Evolutionary conservation across 2,888 invertebrate genomes (phyloP).

Genomic region (Dryococelus australis): DNA sequence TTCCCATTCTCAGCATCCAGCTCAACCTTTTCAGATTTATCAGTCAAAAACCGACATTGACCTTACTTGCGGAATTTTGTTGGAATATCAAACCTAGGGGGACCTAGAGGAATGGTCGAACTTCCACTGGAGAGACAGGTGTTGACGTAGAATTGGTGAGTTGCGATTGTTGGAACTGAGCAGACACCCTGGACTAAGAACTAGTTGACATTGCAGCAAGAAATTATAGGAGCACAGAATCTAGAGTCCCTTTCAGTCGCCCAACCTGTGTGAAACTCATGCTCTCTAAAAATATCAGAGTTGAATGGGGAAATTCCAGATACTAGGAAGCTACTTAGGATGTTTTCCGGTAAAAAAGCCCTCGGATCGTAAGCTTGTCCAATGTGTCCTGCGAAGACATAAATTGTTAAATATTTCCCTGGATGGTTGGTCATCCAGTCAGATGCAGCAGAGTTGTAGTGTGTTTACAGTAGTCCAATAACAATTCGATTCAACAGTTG

Average conservation of each 20-base stretch:
- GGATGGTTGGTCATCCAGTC: conserved; percentile 9
- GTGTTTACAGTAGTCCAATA: background rate
- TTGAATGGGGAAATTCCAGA: background rate
- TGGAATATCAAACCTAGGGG: background rate
- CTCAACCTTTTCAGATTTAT: conserved; percentile 24
- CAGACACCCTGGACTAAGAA: background rate
- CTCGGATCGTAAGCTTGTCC: conserved; percentile 3
- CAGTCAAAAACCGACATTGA: conserved; percentile 18
- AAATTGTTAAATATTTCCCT: background rate
- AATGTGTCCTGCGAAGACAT: background rate
- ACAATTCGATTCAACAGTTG: background rate
- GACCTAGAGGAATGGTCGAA: conserved; percentile 27
- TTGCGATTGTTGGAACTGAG: background rate
- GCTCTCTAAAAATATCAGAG: background rate
- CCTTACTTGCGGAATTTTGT: conserved; percentile 26
- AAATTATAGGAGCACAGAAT: background rate
- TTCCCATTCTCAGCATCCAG: conserved; percentile 25
- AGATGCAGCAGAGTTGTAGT: background rate
- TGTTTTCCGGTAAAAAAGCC: background rate
- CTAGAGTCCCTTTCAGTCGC: background rate
- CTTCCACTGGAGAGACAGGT: conserved; percentile 27
- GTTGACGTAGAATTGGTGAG: conserved; percentile 18
- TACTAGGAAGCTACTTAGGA: background rate
- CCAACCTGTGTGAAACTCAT: background rate
- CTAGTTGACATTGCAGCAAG: background rate